Percentiles rank a stretch among this genome's conserved stretches.
Evolutionary conservation across 2,888 invertebrate species (phyloP).

Genomic region (Andrena marginata): DNA sequence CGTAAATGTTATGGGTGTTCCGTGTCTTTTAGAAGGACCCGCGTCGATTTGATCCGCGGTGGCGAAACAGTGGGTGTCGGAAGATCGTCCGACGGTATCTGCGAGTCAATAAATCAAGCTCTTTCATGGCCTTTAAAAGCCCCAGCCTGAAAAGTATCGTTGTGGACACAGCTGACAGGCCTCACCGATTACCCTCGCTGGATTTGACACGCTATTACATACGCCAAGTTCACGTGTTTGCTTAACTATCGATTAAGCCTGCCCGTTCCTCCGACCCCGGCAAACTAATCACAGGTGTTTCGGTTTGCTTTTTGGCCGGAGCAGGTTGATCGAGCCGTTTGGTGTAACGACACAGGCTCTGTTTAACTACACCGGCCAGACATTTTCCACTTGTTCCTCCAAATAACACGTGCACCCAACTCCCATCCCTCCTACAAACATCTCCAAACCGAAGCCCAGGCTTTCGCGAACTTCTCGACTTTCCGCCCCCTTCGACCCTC

Average conservation of each 20-base stretch:
- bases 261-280: conserved; percentile 24
- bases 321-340: conserved; percentile 19
- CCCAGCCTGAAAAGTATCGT: conserved; percentile 49
- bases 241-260: conserved; percentile 64
- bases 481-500: no score
- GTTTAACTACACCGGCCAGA: background rate
- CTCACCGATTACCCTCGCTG: conserved; percentile 63
- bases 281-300: conserved; percentile 49
- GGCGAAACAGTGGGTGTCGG: no score
- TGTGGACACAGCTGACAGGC: conserved; percentile 72
- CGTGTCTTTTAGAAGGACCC: background rate
- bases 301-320: conserved; percentile 19
- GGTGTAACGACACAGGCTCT: background rate
- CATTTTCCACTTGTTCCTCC: background rate
- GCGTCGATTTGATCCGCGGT: background rate
- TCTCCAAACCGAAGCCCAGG: no score
- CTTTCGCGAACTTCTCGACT: no score
- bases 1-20: no score
- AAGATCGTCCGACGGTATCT: conserved; percentile 34
- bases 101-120: conserved; percentile 61
- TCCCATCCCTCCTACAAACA: no score
- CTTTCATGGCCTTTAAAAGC: conserved; percentile 48
- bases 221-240: conserved; percentile 66
- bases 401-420: background rate
- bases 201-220: conserved; percentile 67